Base-by-base conservation (phyloP, 2,113 vertebrate genomes). In the Erpornis zantholeuca region DNA sequence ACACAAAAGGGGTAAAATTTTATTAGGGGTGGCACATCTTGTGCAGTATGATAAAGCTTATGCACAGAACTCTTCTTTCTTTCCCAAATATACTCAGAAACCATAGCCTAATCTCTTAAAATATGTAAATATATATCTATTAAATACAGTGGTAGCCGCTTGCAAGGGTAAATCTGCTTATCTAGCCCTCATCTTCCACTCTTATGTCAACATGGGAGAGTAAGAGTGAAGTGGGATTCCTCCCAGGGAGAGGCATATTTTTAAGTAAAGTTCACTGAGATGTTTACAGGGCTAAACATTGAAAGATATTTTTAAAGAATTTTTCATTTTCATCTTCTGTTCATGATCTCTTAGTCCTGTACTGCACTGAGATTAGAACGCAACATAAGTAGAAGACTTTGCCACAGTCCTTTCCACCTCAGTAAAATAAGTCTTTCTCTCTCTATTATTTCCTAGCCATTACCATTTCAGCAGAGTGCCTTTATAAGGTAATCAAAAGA, bases 401-500 rank as follows among this genome's bases (percentile, higher is more conserved):
- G 19, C 36, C 40, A 53, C 50, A 80, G 24, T 31, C 63, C 24
- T 82, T 92, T 70, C 75, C 59, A 82, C 56, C 27, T 64, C 66
- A 38, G 12, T 57, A 66, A 82, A 86, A 86, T 36, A 82, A 42
- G 5, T 70, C 45, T 90, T 63, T 64, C 56, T 83, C n/a, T 92
- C 35, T 88, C 33, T 87, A 59, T 85, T 77, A 57, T 57, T 95
- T 82, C 60, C 57, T n/a, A 92, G 64, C 29, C 40, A 5, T 78
- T 69, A 63, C 61, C 28, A 79, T 82, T 95, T 72, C 70, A 92
- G 53, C 72, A 79, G 49, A 81, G 56, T 44, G 83, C 16, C 81
- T 92, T 92, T 77, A 82, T 80, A 71, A 90, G 70, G 65, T 84
- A 95, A 92, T 84, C 52, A 94, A 88, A 97, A 82, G 49, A 92